Evolutionary conservation across 2,888 invertebrate genomes (phyloP), one percentile per base, ranked within the genome.

Genomic region (Pteria penguin): DNA sequence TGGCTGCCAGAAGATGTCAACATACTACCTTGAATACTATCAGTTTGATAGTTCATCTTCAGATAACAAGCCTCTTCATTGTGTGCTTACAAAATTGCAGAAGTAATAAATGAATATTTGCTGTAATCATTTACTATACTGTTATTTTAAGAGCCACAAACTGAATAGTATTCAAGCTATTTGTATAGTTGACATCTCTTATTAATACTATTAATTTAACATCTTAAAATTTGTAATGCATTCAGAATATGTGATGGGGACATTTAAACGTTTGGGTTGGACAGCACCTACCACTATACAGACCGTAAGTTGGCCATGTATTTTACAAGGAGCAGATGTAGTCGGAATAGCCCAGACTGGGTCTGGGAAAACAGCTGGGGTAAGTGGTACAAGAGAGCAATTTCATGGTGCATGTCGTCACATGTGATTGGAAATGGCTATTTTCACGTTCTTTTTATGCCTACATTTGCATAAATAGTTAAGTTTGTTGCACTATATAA

Each of bases 251-350:
- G 89, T 92, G 4, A 85, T 88, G 77, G 76, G 82, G 27, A 84
- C 86, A 54, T 82, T 92, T 55, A 78, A 80, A 29, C 80, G 84
- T 60, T 89, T 91, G 80, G 83, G 84, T 26, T 92, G 91, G 91
- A 77, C 79, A 32, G 94, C 95, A 81, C 98, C 98, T 0, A 98
- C 98, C 4, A 95, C 98, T 18, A 98, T 98, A 90, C 98, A 98
- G 93, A 95, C 97, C 2, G 97, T 97, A 92, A 97, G 98, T 31
- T 98, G 98, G 98, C 98, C 93, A 1, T 86, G 91, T 71, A 91
- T 91, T 62, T 76, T 92, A 63, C 88, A 87, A 76, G 92, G 92
- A 4, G 82, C 86, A 69, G 92, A 92, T 82, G 81, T 90, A 75
- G 92, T 92, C 32, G 92, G 92, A 32, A 92, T 92, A 80, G 92